Evolutionary conservation across 2,113 vertebrate species (phyloP).

Genomic region (Indicator indicator): DNA sequence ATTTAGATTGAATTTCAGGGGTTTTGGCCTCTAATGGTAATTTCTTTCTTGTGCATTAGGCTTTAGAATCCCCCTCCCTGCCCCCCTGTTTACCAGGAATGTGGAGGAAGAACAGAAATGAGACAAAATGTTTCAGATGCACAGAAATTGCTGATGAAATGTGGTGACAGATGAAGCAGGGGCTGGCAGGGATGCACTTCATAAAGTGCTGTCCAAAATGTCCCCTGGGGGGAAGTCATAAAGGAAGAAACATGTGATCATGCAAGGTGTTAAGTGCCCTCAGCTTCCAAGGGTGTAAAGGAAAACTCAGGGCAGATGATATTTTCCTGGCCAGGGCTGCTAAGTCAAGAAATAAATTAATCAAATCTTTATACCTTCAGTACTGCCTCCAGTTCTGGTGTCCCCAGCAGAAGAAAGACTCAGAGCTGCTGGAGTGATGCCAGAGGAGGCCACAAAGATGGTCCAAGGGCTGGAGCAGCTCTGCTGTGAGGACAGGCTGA

Average conservation of each 20-base stretch:
- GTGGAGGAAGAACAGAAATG: neutral
- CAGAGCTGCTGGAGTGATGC: no score
- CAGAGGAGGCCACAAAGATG: no score
- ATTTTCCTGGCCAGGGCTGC: neutral
- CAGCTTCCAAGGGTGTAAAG: neutral
- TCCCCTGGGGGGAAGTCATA: slow-evolving; percentile 6
- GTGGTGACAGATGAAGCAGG: neutral
- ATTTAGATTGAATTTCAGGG: neutral
- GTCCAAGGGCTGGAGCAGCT: no score
- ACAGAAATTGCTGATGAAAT: slow-evolving; percentile 4
- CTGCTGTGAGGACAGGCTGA: no score
- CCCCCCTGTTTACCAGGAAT: neutral
- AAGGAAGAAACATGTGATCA: neutral
- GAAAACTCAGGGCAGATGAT: neutral
- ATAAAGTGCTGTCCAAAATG: neutral
- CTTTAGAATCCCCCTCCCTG: neutral
- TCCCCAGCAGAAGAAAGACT: no score
- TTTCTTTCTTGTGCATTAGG: neutral
- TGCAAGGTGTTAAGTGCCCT: slow-evolving; percentile 46
- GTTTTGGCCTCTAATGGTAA: neutral
- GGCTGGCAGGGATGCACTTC: neutral
- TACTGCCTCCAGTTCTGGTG: no score
- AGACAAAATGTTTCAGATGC: neutral
- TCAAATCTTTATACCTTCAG: no score
- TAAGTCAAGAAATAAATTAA: neutral